phyloP scores from a whole-genome alignment of 2,797 vertebrate species.

The Myiothlypis coronata region DNA sequence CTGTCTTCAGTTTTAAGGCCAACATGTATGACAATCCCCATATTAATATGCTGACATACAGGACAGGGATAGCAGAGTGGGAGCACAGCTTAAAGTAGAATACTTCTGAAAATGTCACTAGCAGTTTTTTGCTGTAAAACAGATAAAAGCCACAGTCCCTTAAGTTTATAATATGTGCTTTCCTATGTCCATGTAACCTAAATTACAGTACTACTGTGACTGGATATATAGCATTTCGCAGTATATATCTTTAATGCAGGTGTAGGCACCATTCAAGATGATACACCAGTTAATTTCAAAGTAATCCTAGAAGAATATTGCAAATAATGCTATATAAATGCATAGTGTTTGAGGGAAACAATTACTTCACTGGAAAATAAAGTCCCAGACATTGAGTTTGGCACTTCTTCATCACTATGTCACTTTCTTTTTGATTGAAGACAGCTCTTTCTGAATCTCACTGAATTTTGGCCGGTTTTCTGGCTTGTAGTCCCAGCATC shows the following conservation, averaged over 20 bases:
- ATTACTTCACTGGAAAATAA: constrained; percentile 48
- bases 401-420: constrained; percentile 59
- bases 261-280: constrained; percentile 43
- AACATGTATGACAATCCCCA: neutral
- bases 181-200: constrained; percentile 58
- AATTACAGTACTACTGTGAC: constrained; percentile 44
- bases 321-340: constrained; percentile 63
- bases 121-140: constrained; percentile 12
- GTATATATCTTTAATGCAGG: constrained; percentile 35
- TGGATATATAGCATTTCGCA: constrained; percentile 39
- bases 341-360: constrained; percentile 52
- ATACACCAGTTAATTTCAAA: constrained; percentile 56
- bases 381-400: neutral
- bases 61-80: neutral
- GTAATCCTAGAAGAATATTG: constrained; percentile 65
- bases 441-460: constrained; percentile 89
- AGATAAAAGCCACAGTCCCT: constrained; percentile 17
- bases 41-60: neutral
- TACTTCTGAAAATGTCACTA: neutral
- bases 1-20: constrained; percentile 24
- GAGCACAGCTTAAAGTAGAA: constrained; percentile 3
- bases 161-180: constrained; percentile 37
- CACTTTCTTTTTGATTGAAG: constrained; percentile 85
- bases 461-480: constrained; percentile 91
- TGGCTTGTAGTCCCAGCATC: constrained; percentile 94